phyloP scores from a whole-genome alignment of 2,888 invertebrate genomes.

The Epistrophe grossulariae region DNA sequence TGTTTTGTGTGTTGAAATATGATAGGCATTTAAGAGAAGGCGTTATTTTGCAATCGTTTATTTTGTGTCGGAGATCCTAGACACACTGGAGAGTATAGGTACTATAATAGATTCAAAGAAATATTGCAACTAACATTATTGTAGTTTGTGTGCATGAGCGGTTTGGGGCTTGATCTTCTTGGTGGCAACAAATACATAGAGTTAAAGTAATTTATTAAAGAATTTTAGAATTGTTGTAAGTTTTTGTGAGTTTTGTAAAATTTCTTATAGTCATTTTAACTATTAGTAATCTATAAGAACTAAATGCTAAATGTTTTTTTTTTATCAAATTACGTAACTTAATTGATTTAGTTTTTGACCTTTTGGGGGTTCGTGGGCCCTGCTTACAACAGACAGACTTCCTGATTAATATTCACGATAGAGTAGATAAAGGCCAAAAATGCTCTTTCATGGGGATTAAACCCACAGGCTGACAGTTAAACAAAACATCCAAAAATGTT shows the following conservation, averaged over 20 bases:
- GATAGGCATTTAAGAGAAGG: constrained; percentile 61
- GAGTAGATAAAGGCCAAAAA: too few relatives aligned
- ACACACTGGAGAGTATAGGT: not conserved
- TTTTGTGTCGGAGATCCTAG: constrained; percentile 34
- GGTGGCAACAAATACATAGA: constrained; percentile 5
- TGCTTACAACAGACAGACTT: too few relatives aligned
- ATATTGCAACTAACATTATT: constrained; percentile 3
- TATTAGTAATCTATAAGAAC: not conserved
- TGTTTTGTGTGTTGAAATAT: constrained; percentile 59
- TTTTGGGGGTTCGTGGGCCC: too few relatives aligned
- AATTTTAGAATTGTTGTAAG: not conserved
- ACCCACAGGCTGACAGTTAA: too few relatives aligned
- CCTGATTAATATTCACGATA: too few relatives aligned
- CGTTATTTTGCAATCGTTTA: constrained; percentile 60
- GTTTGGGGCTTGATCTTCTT: not conserved
- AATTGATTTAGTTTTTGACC: too few relatives aligned
- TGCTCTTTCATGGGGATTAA: too few relatives aligned
- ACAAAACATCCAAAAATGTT: too few relatives aligned
- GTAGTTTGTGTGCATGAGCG: not conserved
- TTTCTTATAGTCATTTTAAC: not conserved
- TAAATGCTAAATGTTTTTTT: too few relatives aligned
- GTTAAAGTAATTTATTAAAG: not conserved
- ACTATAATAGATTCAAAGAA: constrained; percentile 60
- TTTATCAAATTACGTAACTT: too few relatives aligned
- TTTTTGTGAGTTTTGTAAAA: not conserved